These are phyloP conservation scores for Caenorhabditis doughertyi DNA, from an alignment of 2,888 invertebrate species.

Conservation along the genomic window DNA sequence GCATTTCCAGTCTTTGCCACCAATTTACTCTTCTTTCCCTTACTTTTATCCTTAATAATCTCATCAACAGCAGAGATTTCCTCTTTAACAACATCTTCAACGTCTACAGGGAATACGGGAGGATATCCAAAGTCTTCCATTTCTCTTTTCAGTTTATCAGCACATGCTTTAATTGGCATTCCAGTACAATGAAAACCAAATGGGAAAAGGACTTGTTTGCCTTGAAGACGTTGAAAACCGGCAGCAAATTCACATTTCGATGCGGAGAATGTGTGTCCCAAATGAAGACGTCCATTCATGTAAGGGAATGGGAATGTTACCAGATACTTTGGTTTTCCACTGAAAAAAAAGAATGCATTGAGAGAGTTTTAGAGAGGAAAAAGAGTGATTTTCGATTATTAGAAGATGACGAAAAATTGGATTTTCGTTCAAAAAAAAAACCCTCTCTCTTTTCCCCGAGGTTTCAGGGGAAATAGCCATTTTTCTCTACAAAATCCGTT, in stretches of 20 bases:
- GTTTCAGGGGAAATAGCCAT: no score
- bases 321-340: constrained; percentile 88
- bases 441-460: no score
- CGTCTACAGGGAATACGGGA: constrained; percentile 85
- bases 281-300: constrained; percentile 98
- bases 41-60: constrained; percentile 90
- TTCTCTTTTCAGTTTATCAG: constrained; percentile 96
- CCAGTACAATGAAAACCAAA: constrained; percentile 99
- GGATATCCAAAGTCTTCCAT: constrained; percentile 94
- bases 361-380: constrained; percentile 2
- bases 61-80: constrained; percentile 79
- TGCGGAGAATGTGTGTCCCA: constrained; percentile 97
- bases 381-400: not conserved
- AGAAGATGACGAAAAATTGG: no score
- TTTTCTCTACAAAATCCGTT: no score
- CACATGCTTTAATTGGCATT: constrained; percentile 99
- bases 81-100: constrained; percentile 84
- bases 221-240: constrained; percentile 93
- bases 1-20: constrained; percentile 92
- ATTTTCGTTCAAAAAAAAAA: no score
- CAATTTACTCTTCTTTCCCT: constrained; percentile 95
- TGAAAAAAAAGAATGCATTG: constrained; percentile 53
- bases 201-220: constrained; percentile 93
- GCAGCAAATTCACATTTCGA: constrained; percentile 97
- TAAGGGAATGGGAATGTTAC: constrained; percentile 98